phyloP scores from a whole-genome alignment of 2,888 invertebrate genomes.

The Rhaphigaster nebulosa region DNA sequence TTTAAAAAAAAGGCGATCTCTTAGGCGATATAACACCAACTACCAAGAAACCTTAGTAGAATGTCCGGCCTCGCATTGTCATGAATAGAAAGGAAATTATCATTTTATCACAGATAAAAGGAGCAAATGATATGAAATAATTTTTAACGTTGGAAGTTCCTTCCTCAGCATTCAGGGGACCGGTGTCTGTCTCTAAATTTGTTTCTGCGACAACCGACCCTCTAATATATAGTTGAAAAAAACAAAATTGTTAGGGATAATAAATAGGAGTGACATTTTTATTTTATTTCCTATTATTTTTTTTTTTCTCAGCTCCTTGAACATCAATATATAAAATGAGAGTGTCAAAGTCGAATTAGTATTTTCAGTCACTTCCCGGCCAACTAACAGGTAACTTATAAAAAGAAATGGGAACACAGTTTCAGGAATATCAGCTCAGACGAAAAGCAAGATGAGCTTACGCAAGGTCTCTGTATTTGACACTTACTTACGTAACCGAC shows the following conservation, averaged over 20 bases:
- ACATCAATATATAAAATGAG: not conserved
- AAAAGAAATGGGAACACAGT: not conserved
- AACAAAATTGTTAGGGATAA: not conserved
- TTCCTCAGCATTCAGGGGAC: no score
- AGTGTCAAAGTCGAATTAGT: not conserved
- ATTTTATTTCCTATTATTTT: not conserved
- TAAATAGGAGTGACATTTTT: not conserved
- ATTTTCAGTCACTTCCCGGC: not conserved
- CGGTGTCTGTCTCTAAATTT: no score
- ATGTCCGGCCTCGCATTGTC: no score
- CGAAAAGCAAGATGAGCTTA: constrained; percentile 12
- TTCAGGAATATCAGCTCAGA: not conserved
- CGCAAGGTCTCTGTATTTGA: not conserved
- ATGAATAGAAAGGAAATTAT: no score
- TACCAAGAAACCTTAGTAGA: no score
- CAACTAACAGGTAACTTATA: not conserved
- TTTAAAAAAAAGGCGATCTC: no score
- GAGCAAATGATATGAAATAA: no score
- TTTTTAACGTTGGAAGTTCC: no score
- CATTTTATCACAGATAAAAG: no score
- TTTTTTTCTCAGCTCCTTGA: not conserved
- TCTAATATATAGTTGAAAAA: not conserved
- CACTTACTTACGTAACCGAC: not conserved
- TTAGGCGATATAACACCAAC: no score
- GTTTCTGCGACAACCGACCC: not conserved